Percentiles rank a stretch among this genome's conserved stretches.
phyloP scores from a whole-genome alignment of 2,113 vertebrate species.

The Odocoileus hemionus region DNA sequence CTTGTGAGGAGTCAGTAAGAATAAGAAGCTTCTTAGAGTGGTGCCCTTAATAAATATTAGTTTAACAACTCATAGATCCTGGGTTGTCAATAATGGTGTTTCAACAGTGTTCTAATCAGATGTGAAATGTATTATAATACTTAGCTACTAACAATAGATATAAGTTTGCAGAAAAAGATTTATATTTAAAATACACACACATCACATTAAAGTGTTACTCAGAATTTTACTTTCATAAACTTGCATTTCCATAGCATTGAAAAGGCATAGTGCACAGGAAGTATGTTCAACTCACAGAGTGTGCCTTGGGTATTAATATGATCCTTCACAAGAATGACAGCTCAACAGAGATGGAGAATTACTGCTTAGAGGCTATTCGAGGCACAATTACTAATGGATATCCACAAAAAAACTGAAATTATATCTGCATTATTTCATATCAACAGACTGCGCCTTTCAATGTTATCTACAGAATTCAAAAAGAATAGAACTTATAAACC shows the following conservation, averaged over 20 bases:
- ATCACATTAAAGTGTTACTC: not conserved
- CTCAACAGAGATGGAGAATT: not conserved
- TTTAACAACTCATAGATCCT: not conserved
- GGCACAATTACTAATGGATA: constrained; percentile 27
- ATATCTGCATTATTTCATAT: not conserved
- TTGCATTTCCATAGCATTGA: not conserved
- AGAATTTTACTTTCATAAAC: constrained; percentile 24
- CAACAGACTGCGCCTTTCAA: not conserved
- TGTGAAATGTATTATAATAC: not conserved
- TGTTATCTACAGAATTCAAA: not conserved
- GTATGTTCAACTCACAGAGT: not conserved
- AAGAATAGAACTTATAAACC: not conserved
- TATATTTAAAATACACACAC: not conserved
- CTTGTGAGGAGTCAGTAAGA: not conserved
- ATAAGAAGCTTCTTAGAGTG: not conserved
- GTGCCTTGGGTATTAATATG: not conserved
- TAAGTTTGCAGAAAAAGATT: not conserved
- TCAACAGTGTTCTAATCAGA: not conserved
- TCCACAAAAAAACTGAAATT: not conserved
- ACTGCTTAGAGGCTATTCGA: not conserved
- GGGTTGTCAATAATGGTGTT: not conserved
- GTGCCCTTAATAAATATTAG: constrained; percentile 20
- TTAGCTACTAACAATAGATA: not conserved
- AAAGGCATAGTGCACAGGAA: not conserved
- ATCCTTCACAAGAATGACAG: not conserved